phyloP scores from a whole-genome alignment of 2,888 invertebrate species.

The Gymnocheta viridis region DNA sequence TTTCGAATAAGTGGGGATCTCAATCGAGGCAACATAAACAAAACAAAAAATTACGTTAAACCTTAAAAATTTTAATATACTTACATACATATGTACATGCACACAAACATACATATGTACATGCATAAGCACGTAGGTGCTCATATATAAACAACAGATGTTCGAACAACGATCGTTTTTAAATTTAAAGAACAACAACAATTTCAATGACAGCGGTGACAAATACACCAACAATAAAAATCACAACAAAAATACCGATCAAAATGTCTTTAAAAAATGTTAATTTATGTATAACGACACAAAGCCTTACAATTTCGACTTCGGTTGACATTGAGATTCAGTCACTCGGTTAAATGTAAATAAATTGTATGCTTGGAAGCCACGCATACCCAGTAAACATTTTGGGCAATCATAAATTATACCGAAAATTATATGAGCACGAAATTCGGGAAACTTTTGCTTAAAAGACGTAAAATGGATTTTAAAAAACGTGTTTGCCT shows the following conservation, averaged over 20 bases:
- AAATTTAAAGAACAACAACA: conserved; percentile 39
- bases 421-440: too few species aligned
- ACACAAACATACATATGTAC: not conserved
- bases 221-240: conserved; percentile 18
- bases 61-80: conserved; percentile 54
- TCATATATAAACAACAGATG: conserved; percentile 64
- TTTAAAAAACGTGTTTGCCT: too few species aligned
- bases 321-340: conserved; percentile 65
- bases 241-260: conserved; percentile 45
- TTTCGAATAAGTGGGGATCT: conserved; percentile 26
- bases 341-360: conserved; percentile 30
- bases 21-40: conserved; percentile 20
- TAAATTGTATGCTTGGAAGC: too few species aligned
- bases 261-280: conserved; percentile 1
- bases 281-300: conserved; percentile 13
- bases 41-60: conserved; percentile 63
- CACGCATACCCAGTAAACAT: not conserved
- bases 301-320: conserved; percentile 64
- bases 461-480: too few species aligned
- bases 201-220: not conserved
- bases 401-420: too few species aligned
- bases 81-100: not conserved
- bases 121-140: not conserved
- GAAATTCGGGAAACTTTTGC: too few species aligned
- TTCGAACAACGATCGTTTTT: too few species aligned